Percentiles rank a stretch among this genome's conserved stretches.
Conservation (phyloP, 2,888 invertebrate species). For the Cerceris rybyensis region DNA sequence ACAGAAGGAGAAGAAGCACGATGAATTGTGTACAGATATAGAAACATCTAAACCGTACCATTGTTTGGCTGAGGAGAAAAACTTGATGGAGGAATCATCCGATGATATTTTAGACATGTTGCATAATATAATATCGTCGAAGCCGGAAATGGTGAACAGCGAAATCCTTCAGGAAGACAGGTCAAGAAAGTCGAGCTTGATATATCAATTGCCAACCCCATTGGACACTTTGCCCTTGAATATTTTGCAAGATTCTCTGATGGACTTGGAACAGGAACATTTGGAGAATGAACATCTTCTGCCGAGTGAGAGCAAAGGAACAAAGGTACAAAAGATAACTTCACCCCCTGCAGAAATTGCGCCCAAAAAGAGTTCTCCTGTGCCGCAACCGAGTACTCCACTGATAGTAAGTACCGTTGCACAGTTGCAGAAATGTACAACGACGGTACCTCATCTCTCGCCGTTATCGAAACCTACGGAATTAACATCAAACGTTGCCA, state of each 20-base stretch:
- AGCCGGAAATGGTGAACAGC: constrained; percentile 78
- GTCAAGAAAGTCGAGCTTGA: constrained; percentile 73
- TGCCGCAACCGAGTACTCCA: constrained; percentile 66
- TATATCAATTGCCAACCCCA: constrained; percentile 78
- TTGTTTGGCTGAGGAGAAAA: constrained; percentile 63
- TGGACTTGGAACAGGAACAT: constrained; percentile 70
- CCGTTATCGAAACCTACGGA: constrained; percentile 89
- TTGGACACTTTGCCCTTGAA: constrained; percentile 78
- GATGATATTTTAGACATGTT: constrained; percentile 88
- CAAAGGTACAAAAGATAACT: constrained; percentile 43
- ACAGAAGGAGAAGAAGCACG: constrained; percentile 60
- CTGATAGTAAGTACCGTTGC: constrained; percentile 72
- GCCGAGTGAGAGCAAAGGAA: constrained; percentile 50
- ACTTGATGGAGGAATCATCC: constrained; percentile 83
- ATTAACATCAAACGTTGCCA: constrained; percentile 88
- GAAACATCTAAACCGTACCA: constrained; percentile 61
- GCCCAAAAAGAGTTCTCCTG: constrained; percentile 61
- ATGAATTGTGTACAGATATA: constrained; percentile 56
- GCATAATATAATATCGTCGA: constrained; percentile 84
- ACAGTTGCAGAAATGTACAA: constrained; percentile 78
- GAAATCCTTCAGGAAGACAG: constrained; percentile 75
- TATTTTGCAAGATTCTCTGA: constrained; percentile 77
- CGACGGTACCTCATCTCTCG: constrained; percentile 87
- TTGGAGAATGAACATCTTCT: constrained; percentile 54
- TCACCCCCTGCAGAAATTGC: constrained; percentile 34